Percentiles rank a stretch among this genome's conserved stretches.
Conservation (phyloP, 1,140 invertebrate genomes). For the Diplogasteroides magnus region DNA sequence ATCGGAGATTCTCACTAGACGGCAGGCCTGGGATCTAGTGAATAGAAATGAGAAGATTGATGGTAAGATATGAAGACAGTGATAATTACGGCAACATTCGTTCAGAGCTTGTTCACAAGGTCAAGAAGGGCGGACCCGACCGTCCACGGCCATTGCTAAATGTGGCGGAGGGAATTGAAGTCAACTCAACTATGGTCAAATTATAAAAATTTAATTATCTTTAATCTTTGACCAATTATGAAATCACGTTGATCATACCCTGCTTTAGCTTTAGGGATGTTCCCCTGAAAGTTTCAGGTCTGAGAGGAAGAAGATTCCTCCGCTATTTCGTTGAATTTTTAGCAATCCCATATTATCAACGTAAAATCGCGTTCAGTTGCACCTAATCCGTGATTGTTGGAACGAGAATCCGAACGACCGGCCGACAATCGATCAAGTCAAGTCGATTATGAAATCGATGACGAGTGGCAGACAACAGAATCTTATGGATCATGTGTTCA, state of each 20-base stretch:
- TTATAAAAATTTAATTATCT: too few relatives aligned
- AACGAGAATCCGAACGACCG: constrained; percentile 30
- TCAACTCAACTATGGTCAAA: constrained; percentile 36
- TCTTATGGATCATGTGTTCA: constrained; percentile 78
- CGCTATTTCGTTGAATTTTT: too few relatives aligned
- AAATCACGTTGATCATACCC: too few relatives aligned
- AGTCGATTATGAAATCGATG: constrained; percentile 32
- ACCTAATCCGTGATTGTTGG: constrained; percentile 50
- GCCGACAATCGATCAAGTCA: constrained; percentile 30
- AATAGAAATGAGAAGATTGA: constrained; percentile 20
- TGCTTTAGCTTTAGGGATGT: too few relatives aligned
- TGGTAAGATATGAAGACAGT: background rate
- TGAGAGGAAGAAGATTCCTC: too few relatives aligned
- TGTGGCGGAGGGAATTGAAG: constrained; percentile 25
- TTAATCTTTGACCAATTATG: too few relatives aligned
- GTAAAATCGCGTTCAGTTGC: constrained; percentile 23
- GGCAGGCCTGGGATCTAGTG: constrained; percentile 59
- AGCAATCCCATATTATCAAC: background rate
- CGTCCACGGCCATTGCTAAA: constrained; percentile 24
- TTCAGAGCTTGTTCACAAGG: constrained; percentile 38
- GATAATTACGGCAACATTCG: constrained; percentile 2
- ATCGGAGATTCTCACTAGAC: constrained; percentile 59
- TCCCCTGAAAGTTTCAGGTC: too few relatives aligned
- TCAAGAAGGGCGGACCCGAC: constrained; percentile 33
- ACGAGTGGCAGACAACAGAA: constrained; percentile 66